Evolutionary conservation across 2,888 invertebrate species (phyloP), one percentile per base, ranked within the genome.

Genomic region (Agrochola lychnidis): DNA sequence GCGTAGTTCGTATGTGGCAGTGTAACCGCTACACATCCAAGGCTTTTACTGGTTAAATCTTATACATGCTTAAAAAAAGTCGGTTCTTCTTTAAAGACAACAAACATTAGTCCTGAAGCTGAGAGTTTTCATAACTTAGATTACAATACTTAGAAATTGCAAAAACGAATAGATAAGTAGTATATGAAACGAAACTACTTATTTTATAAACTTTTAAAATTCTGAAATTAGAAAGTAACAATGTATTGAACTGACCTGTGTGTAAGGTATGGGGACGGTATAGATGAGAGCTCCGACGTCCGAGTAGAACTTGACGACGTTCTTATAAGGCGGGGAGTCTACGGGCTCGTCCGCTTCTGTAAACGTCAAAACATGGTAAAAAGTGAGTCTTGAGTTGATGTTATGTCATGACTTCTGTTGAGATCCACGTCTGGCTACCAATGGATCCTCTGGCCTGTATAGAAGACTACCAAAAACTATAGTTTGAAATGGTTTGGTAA

Each of bases 281-380:
- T 99, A 99, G 79, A 99, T 97, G 64, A 99, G 97, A 30, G 97
- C 97, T 40, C 99, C 99, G 72, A 97, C 97, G 90, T 98, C 98
- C 53, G 98, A 98, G 94, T 99, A 99, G 95, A 99, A 99, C 94
- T 99, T 98, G 77, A 99, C 97, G 79, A 98, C 96, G 94, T 99
- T 99, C 89, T 97, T 98, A 94, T 97, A 98, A 78, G 98, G 91
- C 88, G 96, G 95, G 9, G 91, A 84, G 82, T 96, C 96, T 22
- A 91, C 87, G 0, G 91, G 90, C 86, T 96, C 95, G 73, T 94
- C 92, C 16, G 91, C 85, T 87, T 95, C 96, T 96, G 92, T 6
- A 87, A 91, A 82, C 19, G 79, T 19, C 56, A 72, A 66, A 12
- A 4, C 0, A 19, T 30, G 5, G 19, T 56, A n/a, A 14, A 73